These are phyloP conservation scores for Phoebastria nigripes DNA, from an alignment of 2,797 vertebrate genomes.

Conservation along the genomic window DNA sequence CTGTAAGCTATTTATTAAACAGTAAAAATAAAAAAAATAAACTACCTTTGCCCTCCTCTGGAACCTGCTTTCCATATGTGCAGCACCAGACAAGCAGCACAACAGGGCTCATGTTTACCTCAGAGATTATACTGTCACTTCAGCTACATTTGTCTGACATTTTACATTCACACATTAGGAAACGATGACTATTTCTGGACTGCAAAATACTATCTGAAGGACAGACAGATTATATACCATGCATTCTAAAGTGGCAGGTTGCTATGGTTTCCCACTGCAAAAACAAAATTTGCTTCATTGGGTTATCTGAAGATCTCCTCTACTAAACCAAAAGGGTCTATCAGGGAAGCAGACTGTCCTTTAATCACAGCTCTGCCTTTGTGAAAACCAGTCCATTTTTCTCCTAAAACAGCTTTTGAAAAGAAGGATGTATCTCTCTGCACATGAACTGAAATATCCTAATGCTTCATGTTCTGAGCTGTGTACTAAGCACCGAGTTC, in stretches of 20 bases:
- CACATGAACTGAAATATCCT: neutral
- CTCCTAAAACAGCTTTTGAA: neutral
- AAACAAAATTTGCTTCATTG: slow-evolving; percentile 48
- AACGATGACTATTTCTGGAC: slow-evolving; percentile 63
- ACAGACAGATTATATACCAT: slow-evolving; percentile 66
- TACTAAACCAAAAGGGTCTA: slow-evolving; percentile 29
- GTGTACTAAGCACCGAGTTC: neutral
- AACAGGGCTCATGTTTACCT: neutral
- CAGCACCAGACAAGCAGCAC: neutral
- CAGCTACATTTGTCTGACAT: slow-evolving; percentile 48
- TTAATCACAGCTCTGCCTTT: slow-evolving; percentile 14
- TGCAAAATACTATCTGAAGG: slow-evolving; percentile 64
- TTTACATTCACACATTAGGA: slow-evolving; percentile 54
- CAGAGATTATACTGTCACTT: neutral
- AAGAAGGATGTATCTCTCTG: neutral
- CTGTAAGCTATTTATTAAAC: neutral
- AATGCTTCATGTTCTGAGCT: neutral
- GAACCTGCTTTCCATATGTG: neutral
- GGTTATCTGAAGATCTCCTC: slow-evolving; percentile 38
- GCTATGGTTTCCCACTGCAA: slow-evolving; percentile 71
- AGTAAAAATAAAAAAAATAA: neutral
- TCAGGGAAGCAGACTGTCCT: neutral
- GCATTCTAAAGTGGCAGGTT: slow-evolving; percentile 65
- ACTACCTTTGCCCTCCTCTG: neutral
- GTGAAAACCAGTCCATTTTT: neutral